Evolutionary conservation across 1,140 invertebrate genomes (phyloP).

Genomic region (Lycorma delicatula): DNA sequence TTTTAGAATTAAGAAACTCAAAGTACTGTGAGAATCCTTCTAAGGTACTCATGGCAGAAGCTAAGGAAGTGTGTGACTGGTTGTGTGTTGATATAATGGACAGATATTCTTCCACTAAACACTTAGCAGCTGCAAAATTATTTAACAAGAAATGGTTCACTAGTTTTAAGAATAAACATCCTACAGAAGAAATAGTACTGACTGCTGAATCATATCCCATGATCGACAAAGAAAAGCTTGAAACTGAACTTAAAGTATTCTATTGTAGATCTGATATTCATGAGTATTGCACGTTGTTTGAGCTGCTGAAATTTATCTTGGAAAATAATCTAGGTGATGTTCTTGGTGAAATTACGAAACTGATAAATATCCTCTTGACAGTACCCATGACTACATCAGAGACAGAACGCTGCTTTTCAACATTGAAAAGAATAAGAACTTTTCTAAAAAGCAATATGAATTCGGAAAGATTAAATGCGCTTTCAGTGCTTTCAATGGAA

Average conservation of each 20-base stretch:
- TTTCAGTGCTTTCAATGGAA: constrained; percentile 18
- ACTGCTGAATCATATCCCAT: constrained; percentile 6
- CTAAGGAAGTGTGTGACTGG: constrained; percentile 24
- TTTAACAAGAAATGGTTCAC: constrained; percentile 14
- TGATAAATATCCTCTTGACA: constrained; percentile 23
- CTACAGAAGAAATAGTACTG: constrained; percentile 13
- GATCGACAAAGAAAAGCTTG: constrained; percentile 7
- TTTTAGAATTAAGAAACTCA: constrained; percentile 21
- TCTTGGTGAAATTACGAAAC: constrained; percentile 24
- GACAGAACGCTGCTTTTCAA: constrained; percentile 20
- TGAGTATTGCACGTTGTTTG: neutral
- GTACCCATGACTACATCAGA: constrained; percentile 23
- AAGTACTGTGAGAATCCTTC: constrained; percentile 16
- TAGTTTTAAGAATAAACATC: constrained; percentile 13
- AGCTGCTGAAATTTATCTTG: neutral
- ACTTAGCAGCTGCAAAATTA: constrained; percentile 24
- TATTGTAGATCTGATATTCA: constrained; percentile 11
- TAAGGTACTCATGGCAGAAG: constrained; percentile 19
- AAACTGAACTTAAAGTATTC: constrained; percentile 6
- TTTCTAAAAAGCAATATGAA: constrained; percentile 16
- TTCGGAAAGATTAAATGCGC: constrained; percentile 12
- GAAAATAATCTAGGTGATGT: constrained; percentile 15
- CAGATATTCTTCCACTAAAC: constrained; percentile 20
- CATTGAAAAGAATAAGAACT: constrained; percentile 20
- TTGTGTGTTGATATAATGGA: constrained; percentile 21